phyloP scores from a whole-genome alignment of 2,888 invertebrate species.

The Torymus texanus region DNA sequence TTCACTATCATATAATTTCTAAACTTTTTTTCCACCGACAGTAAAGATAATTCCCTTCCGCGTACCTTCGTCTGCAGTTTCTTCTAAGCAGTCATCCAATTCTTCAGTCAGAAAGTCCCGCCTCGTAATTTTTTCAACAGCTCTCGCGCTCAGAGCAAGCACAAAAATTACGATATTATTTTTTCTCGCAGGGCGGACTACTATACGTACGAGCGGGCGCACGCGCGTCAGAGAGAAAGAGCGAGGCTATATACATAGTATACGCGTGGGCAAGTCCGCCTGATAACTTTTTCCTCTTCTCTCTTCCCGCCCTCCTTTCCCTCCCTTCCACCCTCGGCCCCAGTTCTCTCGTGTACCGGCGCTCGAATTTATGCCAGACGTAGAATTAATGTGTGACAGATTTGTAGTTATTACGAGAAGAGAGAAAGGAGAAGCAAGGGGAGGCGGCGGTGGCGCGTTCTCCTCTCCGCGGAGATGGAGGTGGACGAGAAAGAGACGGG shows the following conservation, averaged over 20 bases:
- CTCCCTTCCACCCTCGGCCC: no score
- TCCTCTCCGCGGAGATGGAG: slow-evolving; percentile 14
- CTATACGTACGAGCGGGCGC: no score
- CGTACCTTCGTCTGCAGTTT: background rate
- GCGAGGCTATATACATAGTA: background rate
- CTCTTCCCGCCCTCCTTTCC: background rate
- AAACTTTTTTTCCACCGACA: no score
- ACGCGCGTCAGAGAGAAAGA: no score
- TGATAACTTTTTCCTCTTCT: slow-evolving; percentile 24
- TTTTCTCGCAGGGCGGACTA: background rate
- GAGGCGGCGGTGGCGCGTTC: slow-evolving; percentile 44
- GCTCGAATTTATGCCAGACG: slow-evolving; percentile 73
- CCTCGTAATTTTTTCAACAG: slow-evolving; percentile 25
- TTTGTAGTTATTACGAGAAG: slow-evolving; percentile 64
- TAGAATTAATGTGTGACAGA: slow-evolving; percentile 75
- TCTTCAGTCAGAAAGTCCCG: background rate
- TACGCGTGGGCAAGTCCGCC: slow-evolving; percentile 6
- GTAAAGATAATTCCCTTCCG: no score
- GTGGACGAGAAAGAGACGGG: slow-evolving; percentile 55
- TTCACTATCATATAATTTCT: no score
- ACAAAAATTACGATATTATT: slow-evolving; percentile 26
- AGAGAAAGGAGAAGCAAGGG: background rate
- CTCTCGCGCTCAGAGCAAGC: background rate
- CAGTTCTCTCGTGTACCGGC: slow-evolving; percentile 17
- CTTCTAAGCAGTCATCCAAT: background rate